A percentile compares a stretch with the other conserved stretches of the same genome.
Evolutionary conservation across 1,140 invertebrate species (phyloP).

Genomic region (Drosophila grimshawi): DNA sequence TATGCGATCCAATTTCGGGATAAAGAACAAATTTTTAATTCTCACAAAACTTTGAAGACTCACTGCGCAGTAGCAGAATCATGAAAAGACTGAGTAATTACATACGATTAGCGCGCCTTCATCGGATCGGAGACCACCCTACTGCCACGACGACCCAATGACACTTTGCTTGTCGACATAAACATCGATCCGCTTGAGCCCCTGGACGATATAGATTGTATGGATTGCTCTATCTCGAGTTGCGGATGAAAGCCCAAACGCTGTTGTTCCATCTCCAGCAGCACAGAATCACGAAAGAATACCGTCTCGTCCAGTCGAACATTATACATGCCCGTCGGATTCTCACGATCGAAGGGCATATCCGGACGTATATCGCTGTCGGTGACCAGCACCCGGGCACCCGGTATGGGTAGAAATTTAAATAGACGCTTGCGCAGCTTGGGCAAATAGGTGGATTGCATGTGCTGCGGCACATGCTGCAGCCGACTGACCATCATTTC

Average conservation of each 20-base stretch:
- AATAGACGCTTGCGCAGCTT: slow-evolving; percentile 71
- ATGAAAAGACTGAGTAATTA: no score
- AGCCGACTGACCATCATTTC: slow-evolving; percentile 38
- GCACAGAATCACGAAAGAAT: slow-evolving; percentile 59
- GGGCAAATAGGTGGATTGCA: slow-evolving; percentile 58
- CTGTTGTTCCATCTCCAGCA: slow-evolving; percentile 30
- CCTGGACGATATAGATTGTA: not conserved
- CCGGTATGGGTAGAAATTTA: slow-evolving; percentile 73
- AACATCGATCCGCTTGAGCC: not conserved
- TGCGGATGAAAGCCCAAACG: not conserved
- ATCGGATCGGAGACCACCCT: no score
- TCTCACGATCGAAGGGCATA: slow-evolving; percentile 55
- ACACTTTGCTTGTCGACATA: not conserved
- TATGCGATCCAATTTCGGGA: slow-evolving; percentile 9
- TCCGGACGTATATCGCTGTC: slow-evolving; percentile 67
- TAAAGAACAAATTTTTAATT: not conserved
- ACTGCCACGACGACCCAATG: not conserved
- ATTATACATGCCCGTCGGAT: slow-evolving; percentile 60
- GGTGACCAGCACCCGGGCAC: slow-evolving; percentile 67
- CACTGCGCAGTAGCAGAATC: no score
- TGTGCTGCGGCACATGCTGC: slow-evolving; percentile 56
- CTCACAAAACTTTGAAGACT: not conserved
- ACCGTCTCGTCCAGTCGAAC: slow-evolving; percentile 43
- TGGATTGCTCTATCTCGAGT: not conserved
- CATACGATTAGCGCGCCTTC: no score